These are phyloP conservation scores for Bemisia tabaci DNA, from an alignment of 1,140 invertebrate genomes.

Conservation along the genomic window DNA sequence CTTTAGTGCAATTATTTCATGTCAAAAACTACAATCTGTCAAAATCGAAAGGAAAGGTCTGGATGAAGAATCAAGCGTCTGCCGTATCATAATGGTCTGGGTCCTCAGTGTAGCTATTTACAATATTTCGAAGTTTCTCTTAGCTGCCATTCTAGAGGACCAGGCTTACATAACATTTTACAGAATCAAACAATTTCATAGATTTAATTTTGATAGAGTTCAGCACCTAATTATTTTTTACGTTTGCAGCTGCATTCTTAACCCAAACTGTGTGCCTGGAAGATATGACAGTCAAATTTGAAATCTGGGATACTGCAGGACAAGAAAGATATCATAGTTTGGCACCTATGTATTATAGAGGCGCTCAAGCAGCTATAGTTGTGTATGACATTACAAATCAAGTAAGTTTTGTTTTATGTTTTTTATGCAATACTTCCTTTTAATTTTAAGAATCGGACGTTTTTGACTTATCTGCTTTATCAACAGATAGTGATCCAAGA, in stretches of 20 bases:
- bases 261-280: slow-evolving; percentile 98
- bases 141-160: too few relatives aligned
- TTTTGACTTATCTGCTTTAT: background rate
- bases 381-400: slow-evolving; percentile 99
- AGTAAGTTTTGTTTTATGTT: slow-evolving; percentile 35
- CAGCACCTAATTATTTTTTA: slow-evolving; percentile 7
- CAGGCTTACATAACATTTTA: too few relatives aligned
- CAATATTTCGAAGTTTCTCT: too few relatives aligned
- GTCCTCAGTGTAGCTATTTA: too few relatives aligned
- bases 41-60: too few relatives aligned
- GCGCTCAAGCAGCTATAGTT: slow-evolving; percentile 96
- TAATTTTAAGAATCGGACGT: background rate
- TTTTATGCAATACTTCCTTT: background rate
- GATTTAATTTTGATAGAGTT: background rate
- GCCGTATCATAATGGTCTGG: too few relatives aligned
- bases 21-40: too few relatives aligned
- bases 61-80: too few relatives aligned
- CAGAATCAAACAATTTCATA: too few relatives aligned
- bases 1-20: too few relatives aligned
- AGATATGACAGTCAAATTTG: slow-evolving; percentile 98
- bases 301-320: slow-evolving; percentile 97
- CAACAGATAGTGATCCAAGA: background rate
- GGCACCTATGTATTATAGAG: slow-evolving; percentile 98
- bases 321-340: slow-evolving; percentile 97
- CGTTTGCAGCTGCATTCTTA: slow-evolving; percentile 78